Base-by-base conservation (phyloP, 2,888 invertebrate species). In the Cistogaster globosa region DNA sequence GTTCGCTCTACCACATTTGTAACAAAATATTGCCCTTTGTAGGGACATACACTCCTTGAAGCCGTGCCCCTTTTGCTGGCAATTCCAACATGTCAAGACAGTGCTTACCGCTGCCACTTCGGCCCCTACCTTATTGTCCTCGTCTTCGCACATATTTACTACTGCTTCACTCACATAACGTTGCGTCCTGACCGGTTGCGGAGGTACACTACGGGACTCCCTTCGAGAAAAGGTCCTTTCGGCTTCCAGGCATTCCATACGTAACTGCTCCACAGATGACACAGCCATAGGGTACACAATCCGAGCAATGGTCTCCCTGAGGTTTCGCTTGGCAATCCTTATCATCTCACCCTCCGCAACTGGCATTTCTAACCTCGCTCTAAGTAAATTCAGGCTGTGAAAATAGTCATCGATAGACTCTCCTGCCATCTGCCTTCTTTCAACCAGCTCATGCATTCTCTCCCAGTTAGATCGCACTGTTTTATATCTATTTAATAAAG, bases 211-310 rank as follows among this genome's bases (percentile, higher is more conserved):
- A n/a, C n/a, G n/a, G n/a, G n/a, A n/a, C n/a, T n/a, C 14, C 16
- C n/a, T 62, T 42, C 16, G 38, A 2, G 38, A n/a, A 20, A 63
- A 63, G 20, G 18, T 20, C 18, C 38, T 20, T 22, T 63, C 62
- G 3, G 62, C 62, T 5, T 60, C 60, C 7, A 36, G 9, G 18
- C 60, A 60, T 4, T 26, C 26, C n/a, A 60, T 18, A 12, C 62
- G 18, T 6, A 63, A 20, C 12, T 63, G 38, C 38, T 63, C 62
- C 1, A 63, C 42, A 0, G 42, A 63, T 0, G 62, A 63, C 18
- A 67, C 67, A 0, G 51, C 32, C 5, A 67, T 51, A 1, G 67
- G 67, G 32, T 67, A 67, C 20, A 67, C 67, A 12, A 48, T 67
- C 9, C 32, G 22, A 11, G 48, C 48, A 7, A 67, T 26, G 9